Conservation (phyloP, 2,888 invertebrate genomes). For the Abscondita cerata region DNA sequence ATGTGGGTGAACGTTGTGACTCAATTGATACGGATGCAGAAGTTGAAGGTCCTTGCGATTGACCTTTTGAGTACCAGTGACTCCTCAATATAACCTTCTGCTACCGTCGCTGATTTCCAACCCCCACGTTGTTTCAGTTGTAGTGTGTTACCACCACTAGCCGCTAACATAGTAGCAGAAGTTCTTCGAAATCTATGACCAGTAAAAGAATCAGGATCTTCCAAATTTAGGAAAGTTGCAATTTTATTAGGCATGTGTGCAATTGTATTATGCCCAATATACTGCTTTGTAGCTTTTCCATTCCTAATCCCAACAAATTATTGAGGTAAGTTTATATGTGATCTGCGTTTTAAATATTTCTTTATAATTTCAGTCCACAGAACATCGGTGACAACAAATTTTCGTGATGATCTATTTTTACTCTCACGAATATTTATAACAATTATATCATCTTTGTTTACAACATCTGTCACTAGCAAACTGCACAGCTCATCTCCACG, state of each 20-base stretch:
- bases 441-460: conserved; percentile 1
- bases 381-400: conserved; percentile 5
- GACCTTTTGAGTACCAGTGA: no score
- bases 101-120: background rate
- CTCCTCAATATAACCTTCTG: background rate
- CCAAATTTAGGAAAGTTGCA: background rate
- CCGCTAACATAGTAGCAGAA: background rate
- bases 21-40: background rate
- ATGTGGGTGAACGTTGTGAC: background rate
- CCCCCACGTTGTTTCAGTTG: background rate
- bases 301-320: background rate
- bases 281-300: conserved; percentile 1
- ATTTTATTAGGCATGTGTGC: background rate
- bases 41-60: background rate
- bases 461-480: background rate
- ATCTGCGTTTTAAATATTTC: conserved; percentile 1
- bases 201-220: background rate
- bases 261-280: conserved; percentile 12
- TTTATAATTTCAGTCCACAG: background rate
- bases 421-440: background rate
- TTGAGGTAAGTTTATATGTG: background rate
- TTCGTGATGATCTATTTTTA: conserved; percentile 7
- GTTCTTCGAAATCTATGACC: background rate
- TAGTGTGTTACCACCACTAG: background rate
- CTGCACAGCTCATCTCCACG: conserved; percentile 3